These are phyloP conservation scores for Euproctis similis DNA, from an alignment of 2,888 invertebrate genomes.

Conservation along the genomic window DNA sequence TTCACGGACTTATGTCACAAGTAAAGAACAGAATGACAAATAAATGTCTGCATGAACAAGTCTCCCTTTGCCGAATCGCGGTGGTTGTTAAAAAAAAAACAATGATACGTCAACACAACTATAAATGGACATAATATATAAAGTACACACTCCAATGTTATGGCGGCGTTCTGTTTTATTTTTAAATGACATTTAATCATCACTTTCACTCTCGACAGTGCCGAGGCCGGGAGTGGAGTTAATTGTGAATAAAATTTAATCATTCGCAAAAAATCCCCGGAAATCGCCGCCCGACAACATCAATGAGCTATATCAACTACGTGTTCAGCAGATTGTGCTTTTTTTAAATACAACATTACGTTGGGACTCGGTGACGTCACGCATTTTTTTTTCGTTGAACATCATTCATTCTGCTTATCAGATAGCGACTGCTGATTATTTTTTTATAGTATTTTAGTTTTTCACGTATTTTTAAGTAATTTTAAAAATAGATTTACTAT, in stretches of 20 bases:
- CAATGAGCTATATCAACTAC: slow-evolving; percentile 64
- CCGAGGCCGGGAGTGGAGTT: slow-evolving; percentile 64
- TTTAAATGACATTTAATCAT: slow-evolving; percentile 74
- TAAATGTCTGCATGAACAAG: too few species aligned
- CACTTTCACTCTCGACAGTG: slow-evolving; percentile 65
- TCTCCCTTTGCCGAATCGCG: too few species aligned
- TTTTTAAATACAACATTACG: slow-evolving; percentile 32
- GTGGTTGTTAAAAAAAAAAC: too few species aligned
- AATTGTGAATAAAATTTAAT: slow-evolving; percentile 76
- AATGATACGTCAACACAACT: too few species aligned
- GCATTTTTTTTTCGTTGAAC: slow-evolving; percentile 17
- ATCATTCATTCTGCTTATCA: too few species aligned
- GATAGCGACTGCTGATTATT: too few species aligned
- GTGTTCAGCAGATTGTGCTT: slow-evolving; percentile 34
- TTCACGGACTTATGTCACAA: too few species aligned
- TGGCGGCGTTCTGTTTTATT: slow-evolving; percentile 66
- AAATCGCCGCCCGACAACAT: slow-evolving; percentile 64
- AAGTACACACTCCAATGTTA: slow-evolving; percentile 38
- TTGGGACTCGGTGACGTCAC: slow-evolving; percentile 24
- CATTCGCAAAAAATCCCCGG: slow-evolving; percentile 69
- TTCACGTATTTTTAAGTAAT: slow-evolving; percentile 12
- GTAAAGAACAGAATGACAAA: too few species aligned
- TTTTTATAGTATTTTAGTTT: too few species aligned
- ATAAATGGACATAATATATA: too few species aligned
- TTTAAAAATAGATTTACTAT: slow-evolving; percentile 13